A percentile compares a stretch with the other conserved stretches of the same genome.
phyloP scores from a whole-genome alignment of 2,888 invertebrate species.

The Holacanthella duospinosa region DNA sequence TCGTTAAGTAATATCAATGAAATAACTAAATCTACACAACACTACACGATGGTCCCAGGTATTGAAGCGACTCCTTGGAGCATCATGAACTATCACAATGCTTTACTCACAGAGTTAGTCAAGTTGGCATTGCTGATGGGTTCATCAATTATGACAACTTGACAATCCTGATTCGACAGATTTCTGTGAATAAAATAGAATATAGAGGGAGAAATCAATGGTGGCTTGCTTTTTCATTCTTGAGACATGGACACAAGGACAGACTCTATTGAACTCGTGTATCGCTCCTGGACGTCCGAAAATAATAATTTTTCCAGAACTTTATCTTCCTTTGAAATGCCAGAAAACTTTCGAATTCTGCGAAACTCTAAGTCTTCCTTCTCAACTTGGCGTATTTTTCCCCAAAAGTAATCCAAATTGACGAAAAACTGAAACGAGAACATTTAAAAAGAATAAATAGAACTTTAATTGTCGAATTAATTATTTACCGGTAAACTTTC shows the following conservation, averaged over 20 bases:
- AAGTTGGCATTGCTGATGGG: too few relatives aligned
- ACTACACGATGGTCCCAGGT: too few relatives aligned
- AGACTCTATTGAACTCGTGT: slow-evolving; percentile 26
- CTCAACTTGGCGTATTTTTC: slow-evolving; percentile 20
- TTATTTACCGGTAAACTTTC: slow-evolving; percentile 31
- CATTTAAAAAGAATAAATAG: slow-evolving; percentile 7
- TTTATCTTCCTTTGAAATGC: not conserved
- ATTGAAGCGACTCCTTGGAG: too few relatives aligned
- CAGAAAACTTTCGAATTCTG: not conserved
- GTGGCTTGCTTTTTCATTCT: too few relatives aligned
- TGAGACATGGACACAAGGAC: slow-evolving; percentile 20
- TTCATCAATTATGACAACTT: too few relatives aligned
- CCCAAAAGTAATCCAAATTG: slow-evolving; percentile 23
- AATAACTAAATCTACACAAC: too few relatives aligned
- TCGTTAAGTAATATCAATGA: too few relatives aligned
- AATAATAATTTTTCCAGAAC: slow-evolving; percentile 15
- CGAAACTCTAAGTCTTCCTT: slow-evolving; percentile 11
- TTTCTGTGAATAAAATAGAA: too few relatives aligned
- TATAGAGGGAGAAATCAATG: too few relatives aligned
- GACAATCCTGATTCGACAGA: too few relatives aligned
- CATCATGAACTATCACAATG: too few relatives aligned
- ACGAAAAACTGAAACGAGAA: slow-evolving; percentile 33
- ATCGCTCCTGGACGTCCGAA: slow-evolving; percentile 23
- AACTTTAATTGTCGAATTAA: not conserved
- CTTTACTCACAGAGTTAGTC: too few relatives aligned